Conservation (phyloP, 2,888 invertebrate genomes). For the Frankliniella intonsa region DNA sequence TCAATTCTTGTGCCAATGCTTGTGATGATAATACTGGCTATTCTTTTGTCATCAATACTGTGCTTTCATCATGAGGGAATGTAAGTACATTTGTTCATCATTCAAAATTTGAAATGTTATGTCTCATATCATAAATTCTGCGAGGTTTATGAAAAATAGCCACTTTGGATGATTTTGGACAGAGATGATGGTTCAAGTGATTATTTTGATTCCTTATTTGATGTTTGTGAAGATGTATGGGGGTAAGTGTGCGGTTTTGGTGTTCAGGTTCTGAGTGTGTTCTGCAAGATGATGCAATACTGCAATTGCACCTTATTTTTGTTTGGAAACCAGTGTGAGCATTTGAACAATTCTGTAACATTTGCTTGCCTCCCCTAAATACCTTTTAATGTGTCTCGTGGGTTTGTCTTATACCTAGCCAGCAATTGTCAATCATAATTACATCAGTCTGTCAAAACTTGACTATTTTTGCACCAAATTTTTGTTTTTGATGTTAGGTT, state of each 20-base stretch:
- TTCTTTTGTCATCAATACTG: slow-evolving; percentile 64
- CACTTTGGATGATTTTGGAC: neutral
- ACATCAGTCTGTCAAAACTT: neutral
- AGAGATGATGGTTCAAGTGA: slow-evolving; percentile 58
- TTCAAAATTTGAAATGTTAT: slow-evolving; percentile 28
- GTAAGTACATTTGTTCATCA: slow-evolving; percentile 54
- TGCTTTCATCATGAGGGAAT: slow-evolving; percentile 72
- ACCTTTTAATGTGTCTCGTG: neutral
- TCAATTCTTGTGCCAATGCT: slow-evolving; percentile 66
- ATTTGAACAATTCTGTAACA: neutral
- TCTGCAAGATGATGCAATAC: slow-evolving; percentile 34
- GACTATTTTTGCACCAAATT: neutral
- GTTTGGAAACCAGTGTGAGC: slow-evolving; percentile 17
- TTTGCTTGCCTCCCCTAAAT: neutral
- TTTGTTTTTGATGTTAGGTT: neutral
- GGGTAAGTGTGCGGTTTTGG: slow-evolving; percentile 42
- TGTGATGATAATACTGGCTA: slow-evolving; percentile 60
- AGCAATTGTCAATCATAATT: no score
- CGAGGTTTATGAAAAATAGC: neutral
- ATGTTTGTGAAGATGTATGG: slow-evolving; percentile 62
- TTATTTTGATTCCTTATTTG: slow-evolving; percentile 66
- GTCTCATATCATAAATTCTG: slow-evolving; percentile 30
- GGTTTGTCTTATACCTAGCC: neutral
- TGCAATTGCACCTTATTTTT: neutral
- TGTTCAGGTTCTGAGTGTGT: slow-evolving; percentile 27